Evolutionary conservation across 2,113 vertebrate genomes (phyloP).

Genomic region (Colinus virginianus): DNA sequence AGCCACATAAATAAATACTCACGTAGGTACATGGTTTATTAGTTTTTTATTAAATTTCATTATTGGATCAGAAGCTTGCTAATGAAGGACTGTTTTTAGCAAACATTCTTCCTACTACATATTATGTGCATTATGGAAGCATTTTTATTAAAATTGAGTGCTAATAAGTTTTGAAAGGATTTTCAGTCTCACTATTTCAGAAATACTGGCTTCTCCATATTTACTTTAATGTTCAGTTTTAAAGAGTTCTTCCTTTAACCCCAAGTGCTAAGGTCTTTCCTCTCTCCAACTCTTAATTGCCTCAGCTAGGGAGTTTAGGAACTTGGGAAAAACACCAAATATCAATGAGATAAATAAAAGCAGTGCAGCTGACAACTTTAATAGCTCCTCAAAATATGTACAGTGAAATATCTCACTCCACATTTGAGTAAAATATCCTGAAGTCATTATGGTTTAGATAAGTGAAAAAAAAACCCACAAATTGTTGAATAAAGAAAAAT

Average conservation of each 20-base stretch:
- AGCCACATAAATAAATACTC: neutral
- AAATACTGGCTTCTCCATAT: neutral
- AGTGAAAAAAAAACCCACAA: neutral
- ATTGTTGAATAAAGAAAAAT: conserved; percentile 8
- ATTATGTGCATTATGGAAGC: neutral
- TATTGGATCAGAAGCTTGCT: conserved; percentile 12
- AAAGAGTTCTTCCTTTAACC: neutral
- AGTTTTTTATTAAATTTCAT: conserved; percentile 27
- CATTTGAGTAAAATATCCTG: conserved; percentile 2
- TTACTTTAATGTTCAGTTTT: neutral
- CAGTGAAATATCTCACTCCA: neutral
- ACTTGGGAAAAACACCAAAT: neutral
- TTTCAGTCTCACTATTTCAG: neutral
- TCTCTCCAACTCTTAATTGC: neutral
- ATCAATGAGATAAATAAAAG: neutral
- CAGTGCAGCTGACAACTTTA: neutral
- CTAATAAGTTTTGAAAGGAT: neutral
- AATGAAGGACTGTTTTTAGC: neutral
- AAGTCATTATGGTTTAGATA: conserved; percentile 8
- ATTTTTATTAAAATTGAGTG: neutral
- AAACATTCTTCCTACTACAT: neutral
- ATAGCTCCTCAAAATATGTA: neutral
- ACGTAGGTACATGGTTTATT: neutral
- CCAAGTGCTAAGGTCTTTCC: neutral
- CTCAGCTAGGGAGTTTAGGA: neutral